Evolutionary conservation across 2,113 vertebrate species (phyloP).

Genomic region (Dipodomys spectabilis): DNA sequence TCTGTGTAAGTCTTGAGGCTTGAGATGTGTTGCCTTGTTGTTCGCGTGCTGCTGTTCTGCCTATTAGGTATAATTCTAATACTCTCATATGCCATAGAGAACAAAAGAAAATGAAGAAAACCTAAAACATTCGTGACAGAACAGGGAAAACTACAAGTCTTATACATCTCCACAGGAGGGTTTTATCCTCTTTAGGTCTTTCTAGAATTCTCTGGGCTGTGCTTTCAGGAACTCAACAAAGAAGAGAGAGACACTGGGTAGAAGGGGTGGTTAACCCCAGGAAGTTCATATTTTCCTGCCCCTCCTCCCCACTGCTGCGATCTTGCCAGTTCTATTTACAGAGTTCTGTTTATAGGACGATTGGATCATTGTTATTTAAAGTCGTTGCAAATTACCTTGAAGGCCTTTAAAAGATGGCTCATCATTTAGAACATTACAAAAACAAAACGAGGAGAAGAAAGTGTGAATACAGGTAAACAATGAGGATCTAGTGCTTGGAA

Average conservation of each 20-base stretch:
- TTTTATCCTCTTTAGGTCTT: background rate
- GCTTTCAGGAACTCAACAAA: slow-evolving; percentile 34
- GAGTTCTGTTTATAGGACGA: slow-evolving; percentile 58
- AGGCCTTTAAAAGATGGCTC: background rate
- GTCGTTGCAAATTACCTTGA: slow-evolving; percentile 45
- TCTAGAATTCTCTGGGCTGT: background rate
- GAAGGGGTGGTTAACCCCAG: background rate
- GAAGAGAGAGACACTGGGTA: background rate
- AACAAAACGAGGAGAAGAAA: background rate
- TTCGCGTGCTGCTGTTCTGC: background rate
- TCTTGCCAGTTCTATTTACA: slow-evolving; percentile 54
- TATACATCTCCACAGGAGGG: rapidly evolving
- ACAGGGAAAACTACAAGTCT: background rate
- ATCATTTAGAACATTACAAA: slow-evolving; percentile 54
- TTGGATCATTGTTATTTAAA: slow-evolving; percentile 66
- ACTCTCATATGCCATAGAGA: background rate
- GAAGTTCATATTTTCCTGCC: slow-evolving; percentile 61
- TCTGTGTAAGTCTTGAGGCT: background rate
- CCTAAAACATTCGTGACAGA: background rate
- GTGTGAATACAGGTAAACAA: background rate
- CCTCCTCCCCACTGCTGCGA: background rate
- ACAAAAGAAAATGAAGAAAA: slow-evolving; percentile 2
- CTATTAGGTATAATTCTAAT: background rate
- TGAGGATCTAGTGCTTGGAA: background rate
- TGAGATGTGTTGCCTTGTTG: slow-evolving; percentile 24